phyloP scores from a whole-genome alignment of 2,113 vertebrate species.

The Salvator merianae region DNA sequence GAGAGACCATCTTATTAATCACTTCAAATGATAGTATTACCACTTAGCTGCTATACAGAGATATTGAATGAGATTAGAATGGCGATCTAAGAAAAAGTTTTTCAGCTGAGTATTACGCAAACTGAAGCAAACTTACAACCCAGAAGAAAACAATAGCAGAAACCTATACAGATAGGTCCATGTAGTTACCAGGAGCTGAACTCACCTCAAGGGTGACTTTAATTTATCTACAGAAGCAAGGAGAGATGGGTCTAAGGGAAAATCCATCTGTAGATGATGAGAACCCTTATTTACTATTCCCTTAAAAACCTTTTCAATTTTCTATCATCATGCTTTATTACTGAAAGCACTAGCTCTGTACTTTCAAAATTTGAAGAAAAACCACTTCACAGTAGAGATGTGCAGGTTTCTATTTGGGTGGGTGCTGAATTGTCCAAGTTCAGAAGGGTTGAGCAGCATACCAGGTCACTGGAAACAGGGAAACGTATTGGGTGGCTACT shows the following conservation, averaged over 20 bases:
- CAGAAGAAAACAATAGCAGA: too few relatives aligned
- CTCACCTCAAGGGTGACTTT: neutral
- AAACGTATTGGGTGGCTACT: too few relatives aligned
- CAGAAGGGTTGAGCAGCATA: too few relatives aligned
- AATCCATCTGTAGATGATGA: neutral
- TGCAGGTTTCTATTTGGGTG: neutral
- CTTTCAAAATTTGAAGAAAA: neutral
- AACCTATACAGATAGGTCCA: too few relatives aligned
- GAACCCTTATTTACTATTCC: neutral
- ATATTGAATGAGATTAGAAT: neutral
- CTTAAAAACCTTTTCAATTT: neutral
- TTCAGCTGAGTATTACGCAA: neutral
- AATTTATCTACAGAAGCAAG: neutral
- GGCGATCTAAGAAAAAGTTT: neutral
- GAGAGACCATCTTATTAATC: conserved; percentile 27
- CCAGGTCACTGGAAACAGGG: too few relatives aligned
- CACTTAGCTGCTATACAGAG: neutral
- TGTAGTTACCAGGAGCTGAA: too few relatives aligned
- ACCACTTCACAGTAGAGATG: neutral
- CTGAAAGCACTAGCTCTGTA: neutral
- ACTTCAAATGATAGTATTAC: neutral
- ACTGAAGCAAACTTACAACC: neutral
- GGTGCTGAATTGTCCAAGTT: too few relatives aligned
- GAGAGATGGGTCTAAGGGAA: too few relatives aligned
- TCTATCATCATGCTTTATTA: neutral